Percentiles rank a stretch among this genome's conserved stretches.
Conservation (phyloP, 2,888 invertebrate species). For the Drosophila lutescens region DNA sequence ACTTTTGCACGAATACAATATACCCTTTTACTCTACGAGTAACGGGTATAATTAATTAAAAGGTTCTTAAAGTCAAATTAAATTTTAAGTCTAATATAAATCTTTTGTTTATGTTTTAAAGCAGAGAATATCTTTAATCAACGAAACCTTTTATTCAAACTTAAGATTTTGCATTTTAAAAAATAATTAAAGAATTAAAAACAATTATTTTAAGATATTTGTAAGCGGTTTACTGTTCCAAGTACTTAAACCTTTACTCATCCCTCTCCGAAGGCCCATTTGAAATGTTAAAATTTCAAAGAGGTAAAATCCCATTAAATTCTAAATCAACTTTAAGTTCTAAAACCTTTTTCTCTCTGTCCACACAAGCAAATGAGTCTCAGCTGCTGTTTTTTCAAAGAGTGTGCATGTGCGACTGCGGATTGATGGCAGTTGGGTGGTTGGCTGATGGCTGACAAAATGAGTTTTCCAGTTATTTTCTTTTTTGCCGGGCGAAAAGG, state of each 20-base stretch:
- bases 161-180: too few species aligned
- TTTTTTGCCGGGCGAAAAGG: slow-evolving; percentile 44
- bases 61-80: not conserved
- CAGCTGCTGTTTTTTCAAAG: slow-evolving; percentile 13
- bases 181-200: not conserved
- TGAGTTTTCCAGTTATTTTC: slow-evolving; percentile 63
- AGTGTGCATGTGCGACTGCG: slow-evolving; percentile 21
- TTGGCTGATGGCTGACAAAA: slow-evolving; percentile 65
- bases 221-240: not conserved
- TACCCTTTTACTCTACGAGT: too few species aligned
- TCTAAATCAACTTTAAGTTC: not conserved
- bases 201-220: not conserved
- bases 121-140: too few species aligned
- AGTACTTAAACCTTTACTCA: too few species aligned
- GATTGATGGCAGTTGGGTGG: slow-evolving; percentile 41
- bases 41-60: too few species aligned
- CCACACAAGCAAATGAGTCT: slow-evolving; percentile 23
- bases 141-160: too few species aligned
- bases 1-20: too few species aligned
- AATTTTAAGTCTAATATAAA: too few species aligned
- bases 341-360: slow-evolving; percentile 10
- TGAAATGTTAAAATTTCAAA: not conserved
- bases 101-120: too few species aligned
- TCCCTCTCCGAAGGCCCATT: not conserved
- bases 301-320: too few species aligned